These are phyloP conservation scores for Lamellibrachia columna DNA, from an alignment of 2,888 invertebrate species.

Conservation along the genomic window DNA sequence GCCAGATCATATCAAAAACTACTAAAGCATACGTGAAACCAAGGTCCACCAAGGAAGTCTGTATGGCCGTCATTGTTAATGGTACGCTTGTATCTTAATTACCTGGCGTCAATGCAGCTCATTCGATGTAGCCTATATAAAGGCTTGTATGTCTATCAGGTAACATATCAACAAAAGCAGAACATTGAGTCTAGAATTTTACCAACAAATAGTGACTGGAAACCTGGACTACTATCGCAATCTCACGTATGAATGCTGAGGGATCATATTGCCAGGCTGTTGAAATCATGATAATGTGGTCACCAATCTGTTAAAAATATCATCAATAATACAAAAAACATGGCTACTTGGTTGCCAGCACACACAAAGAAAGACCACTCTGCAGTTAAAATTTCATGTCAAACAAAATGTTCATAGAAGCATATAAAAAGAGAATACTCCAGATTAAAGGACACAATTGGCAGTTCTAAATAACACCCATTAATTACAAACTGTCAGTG, in stretches of 20 bases:
- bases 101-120: background rate
- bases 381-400: background rate
- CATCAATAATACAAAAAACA: background rate
- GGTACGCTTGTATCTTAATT: background rate
- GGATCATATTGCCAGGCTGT: background rate
- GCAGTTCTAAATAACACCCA: background rate
- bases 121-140: background rate
- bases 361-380: background rate
- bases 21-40: background rate
- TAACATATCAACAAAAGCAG: background rate
- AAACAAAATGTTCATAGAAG: too few species aligned
- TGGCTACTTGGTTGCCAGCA: background rate
- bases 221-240: background rate
- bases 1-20: background rate
- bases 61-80: background rate
- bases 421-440: background rate
- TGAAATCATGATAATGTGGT: background rate
- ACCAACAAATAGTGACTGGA: background rate
- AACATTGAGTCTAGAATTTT: background rate
- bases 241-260: background rate
- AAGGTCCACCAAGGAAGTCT: background rate
- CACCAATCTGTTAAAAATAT: background rate
- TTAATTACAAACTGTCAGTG: background rate
- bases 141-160: background rate
- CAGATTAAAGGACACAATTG: background rate